Evolutionary conservation across 1,140 invertebrate genomes (phyloP).

Genomic region (Chlorops oryzae): DNA sequence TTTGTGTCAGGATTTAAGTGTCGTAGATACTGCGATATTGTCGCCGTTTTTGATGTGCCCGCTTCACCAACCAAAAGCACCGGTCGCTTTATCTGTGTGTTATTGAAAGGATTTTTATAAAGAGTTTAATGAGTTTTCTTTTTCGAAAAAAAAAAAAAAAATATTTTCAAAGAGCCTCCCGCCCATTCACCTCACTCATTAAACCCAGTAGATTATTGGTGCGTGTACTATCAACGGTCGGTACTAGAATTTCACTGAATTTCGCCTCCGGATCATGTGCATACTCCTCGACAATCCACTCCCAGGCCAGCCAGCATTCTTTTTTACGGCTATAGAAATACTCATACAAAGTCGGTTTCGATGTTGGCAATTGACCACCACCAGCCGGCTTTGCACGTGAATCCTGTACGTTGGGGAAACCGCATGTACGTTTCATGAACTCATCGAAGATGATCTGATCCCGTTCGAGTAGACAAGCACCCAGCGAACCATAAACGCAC

Average conservation of each 20-base stretch:
- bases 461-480: constrained; percentile 66
- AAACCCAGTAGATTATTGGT: constrained; percentile 70
- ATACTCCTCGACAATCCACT: constrained; percentile 68
- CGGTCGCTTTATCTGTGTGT: constrained; percentile 67
- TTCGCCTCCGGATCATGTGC: constrained; percentile 61
- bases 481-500: constrained; percentile 76
- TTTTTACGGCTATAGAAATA: constrained; percentile 67
- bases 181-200: constrained; percentile 66
- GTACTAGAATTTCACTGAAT: constrained; percentile 81
- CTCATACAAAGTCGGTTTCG: constrained; percentile 66
- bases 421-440: constrained; percentile 69
- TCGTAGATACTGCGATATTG: constrained; percentile 72
- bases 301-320: constrained; percentile 77
- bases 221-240: constrained; percentile 77
- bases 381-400: constrained; percentile 57
- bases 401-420: constrained; percentile 62
- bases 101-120: constrained; percentile 6
- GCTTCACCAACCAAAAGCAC: constrained; percentile 81
- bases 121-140: neutral
- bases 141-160: too few species aligned
- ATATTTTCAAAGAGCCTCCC: too few species aligned
- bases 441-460: constrained; percentile 68
- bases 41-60: constrained; percentile 86
- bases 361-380: constrained; percentile 57
- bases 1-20: constrained; percentile 62